phyloP scores from a whole-genome alignment of 2,113 vertebrate genomes.

The mouse (Mus musculus) region DNA sequence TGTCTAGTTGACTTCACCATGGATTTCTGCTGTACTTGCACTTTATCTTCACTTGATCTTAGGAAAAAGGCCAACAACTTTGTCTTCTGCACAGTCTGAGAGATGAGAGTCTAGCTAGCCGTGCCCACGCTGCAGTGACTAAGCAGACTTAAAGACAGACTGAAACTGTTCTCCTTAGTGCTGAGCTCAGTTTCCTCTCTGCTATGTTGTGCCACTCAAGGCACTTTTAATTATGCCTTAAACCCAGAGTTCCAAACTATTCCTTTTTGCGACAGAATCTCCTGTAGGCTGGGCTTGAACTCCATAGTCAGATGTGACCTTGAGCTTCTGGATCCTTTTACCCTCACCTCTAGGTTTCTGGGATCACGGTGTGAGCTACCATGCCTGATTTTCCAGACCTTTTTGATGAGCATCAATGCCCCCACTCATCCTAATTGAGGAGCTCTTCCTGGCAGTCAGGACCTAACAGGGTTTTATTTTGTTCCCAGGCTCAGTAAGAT shows the following conservation, averaged over 20 bases:
- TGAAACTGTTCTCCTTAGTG: not conserved
- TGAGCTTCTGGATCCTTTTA: not conserved
- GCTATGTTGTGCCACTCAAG: not conserved
- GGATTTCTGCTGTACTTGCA: not conserved
- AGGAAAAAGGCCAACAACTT: not conserved
- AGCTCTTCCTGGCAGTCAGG: not conserved
- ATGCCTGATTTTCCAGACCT: not conserved
- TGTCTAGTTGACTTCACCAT: not conserved
- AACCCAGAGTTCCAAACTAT: not conserved
- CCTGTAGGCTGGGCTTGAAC: not conserved
- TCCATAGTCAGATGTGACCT: not conserved
- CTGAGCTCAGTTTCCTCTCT: not conserved
- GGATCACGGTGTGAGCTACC: not conserved
- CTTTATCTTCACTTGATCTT: conserved; percentile 18
- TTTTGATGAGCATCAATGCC: not conserved
- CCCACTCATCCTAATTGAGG: not conserved
- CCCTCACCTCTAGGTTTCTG: not conserved
- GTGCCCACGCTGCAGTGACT: not conserved
- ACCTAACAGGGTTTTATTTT: conserved; percentile 56
- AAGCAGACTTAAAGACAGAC: not conserved
- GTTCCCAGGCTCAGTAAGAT: conserved; percentile 96
- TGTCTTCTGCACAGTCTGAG: not conserved
- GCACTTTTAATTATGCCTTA: not conserved
- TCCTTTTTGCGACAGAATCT: not conserved
- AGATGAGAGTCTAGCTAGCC: not conserved